phyloP scores from a whole-genome alignment of 2,797 vertebrate genomes.

The Rhynchotus rufescens region DNA sequence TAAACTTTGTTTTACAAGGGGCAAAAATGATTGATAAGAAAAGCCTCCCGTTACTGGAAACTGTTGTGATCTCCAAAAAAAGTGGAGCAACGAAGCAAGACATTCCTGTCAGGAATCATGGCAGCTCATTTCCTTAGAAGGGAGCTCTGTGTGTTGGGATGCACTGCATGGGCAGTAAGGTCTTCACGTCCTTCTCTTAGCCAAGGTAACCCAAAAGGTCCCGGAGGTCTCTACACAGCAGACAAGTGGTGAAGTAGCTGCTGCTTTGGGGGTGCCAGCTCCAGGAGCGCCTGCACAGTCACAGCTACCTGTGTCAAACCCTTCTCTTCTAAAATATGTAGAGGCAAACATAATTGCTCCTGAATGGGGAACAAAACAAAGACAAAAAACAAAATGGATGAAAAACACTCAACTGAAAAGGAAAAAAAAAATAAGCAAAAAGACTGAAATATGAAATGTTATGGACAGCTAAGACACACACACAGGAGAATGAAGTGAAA shows the following conservation, averaged over 20 bases:
- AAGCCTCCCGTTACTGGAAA: slow-evolving; percentile 57
- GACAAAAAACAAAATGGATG: slow-evolving; percentile 77
- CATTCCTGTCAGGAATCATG: slow-evolving; percentile 80
- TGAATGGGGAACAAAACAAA: slow-evolving; percentile 83
- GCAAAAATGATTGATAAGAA: slow-evolving; percentile 23
- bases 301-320: slow-evolving; percentile 93
- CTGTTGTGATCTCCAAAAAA: slow-evolving; percentile 78
- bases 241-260: slow-evolving; percentile 79
- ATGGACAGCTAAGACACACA: slow-evolving; percentile 18
- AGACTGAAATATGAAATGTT: slow-evolving; percentile 39
- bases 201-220: slow-evolving; percentile 55
- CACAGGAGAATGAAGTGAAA: background rate
- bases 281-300: slow-evolving; percentile 92
- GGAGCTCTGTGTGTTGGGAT: slow-evolving; percentile 64
- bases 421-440: slow-evolving; percentile 64
- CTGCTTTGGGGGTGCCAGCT: slow-evolving; percentile 89
- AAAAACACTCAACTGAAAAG: slow-evolving; percentile 70
- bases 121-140: slow-evolving; percentile 71
- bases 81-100: slow-evolving; percentile 80
- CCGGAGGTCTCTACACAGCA: slow-evolving; percentile 77
- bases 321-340: slow-evolving; percentile 97
- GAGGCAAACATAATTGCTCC: slow-evolving; percentile 96
- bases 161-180: slow-evolving; percentile 62
- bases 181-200: slow-evolving; percentile 71
- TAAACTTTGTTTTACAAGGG: slow-evolving; percentile 41